Base-by-base conservation (phyloP, 2,888 invertebrate species). In the Lasioglossum calceatum region DNA sequence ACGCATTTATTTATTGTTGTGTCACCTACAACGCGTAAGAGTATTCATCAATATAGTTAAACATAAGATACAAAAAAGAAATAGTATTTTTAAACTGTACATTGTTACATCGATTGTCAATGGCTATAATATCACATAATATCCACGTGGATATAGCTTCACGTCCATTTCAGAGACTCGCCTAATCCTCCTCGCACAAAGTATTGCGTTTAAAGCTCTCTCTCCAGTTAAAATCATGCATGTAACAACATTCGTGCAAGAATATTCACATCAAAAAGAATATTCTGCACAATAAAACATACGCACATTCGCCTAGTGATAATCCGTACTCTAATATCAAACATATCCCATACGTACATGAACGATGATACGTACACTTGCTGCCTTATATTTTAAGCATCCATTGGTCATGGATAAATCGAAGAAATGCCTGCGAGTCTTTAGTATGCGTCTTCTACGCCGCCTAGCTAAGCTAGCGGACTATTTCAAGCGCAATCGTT, bases 121-220 rank as follows among this genome's bases (percentile, higher is more conserved):
- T 78, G 67, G 73, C 58, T 81, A 81, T 80, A 85, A 78, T 78
- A 88, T 85, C 88, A 88, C 86, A 86, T 76, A 82, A 54, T 91
- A 90, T 84, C 32, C 86, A 86, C 81, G 86, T 77, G 77, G 16
- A 86, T 78, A 87, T 64, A 84, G 36, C 19, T 67, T 42, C 64
- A 39, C 61, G 44, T 58, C n/a, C 39, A n/a, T 58, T 77, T 76
- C 42, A 72, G 61, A 83, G 54, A 74, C 72, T 80, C 74, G 39
- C 74, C 61, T 76, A 42, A 27, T 80, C 64, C 73, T 32, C 19
- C 14, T 39, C 14, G 70, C 50, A 64, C 19, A 47, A 79, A 23
- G 32, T 14, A 71, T 67, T 50, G 36, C 44, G 32, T 54, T 42
- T 23, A 50, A 78, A 50, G 32, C 67, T 67, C 2, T 19, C 64